These are phyloP conservation scores for Carassius carassius DNA, from an alignment of 2,113 vertebrate genomes.

Conservation along the genomic window DNA sequence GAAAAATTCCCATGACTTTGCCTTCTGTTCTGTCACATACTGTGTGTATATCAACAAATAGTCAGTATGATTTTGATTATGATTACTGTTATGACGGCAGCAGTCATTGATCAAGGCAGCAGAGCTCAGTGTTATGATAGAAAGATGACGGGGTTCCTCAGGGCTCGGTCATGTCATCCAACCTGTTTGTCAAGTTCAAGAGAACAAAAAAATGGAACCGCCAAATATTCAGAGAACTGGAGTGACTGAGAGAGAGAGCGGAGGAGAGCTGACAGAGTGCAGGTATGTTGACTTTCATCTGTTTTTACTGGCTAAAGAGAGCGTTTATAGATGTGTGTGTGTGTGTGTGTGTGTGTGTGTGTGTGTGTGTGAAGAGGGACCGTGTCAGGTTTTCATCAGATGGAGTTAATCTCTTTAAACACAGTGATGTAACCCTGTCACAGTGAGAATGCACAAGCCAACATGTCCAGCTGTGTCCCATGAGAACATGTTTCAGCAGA, in stretches of 20 bases:
- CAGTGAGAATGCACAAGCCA: not conserved
- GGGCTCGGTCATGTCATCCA: not conserved
- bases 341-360: not conserved
- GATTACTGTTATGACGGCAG: not conserved
- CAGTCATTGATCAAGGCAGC: too few species aligned
- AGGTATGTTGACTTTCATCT: constrained; percentile 1
- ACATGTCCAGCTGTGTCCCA: too few species aligned
- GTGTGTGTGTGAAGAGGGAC: not conserved
- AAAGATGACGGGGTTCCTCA: not conserved
- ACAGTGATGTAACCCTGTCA: not conserved
- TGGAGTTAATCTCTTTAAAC: not conserved
- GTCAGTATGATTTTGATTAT: not conserved
- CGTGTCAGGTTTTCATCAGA: not conserved
- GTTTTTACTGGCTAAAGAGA: not conserved
- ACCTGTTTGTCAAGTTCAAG: constrained; percentile 15
- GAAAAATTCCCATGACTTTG: not conserved
- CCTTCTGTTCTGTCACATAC: not conserved
- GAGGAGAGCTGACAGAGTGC: not conserved
- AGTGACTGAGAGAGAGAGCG: not conserved
- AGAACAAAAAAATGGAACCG: constrained; percentile 4
- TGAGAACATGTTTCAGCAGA: too few species aligned
- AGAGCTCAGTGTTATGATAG: not conserved
- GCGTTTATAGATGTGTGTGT: too few species aligned
- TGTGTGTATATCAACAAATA: not conserved
- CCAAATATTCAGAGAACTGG: constrained; percentile 14